Evolutionary conservation across 1,140 invertebrate genomes (phyloP).

Genomic region (Ladona fulva): DNA sequence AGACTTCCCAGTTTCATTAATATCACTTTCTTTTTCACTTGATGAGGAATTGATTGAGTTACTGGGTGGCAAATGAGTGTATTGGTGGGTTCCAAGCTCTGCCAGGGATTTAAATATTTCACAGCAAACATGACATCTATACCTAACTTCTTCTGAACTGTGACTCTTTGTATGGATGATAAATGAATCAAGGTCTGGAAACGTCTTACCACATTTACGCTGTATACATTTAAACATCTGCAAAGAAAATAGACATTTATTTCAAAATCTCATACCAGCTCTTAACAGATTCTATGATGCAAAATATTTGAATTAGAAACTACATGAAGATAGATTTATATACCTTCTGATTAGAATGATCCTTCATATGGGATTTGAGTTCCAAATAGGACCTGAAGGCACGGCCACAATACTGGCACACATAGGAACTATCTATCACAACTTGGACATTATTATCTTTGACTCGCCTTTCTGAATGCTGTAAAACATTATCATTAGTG

Average conservation of each 20-base stretch:
- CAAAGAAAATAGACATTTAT: slow-evolving; percentile 21
- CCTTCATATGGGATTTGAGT: slow-evolving; percentile 44
- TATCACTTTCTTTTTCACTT: no score
- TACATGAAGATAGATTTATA: background rate
- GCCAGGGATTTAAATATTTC: slow-evolving; percentile 48
- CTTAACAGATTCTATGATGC: no score
- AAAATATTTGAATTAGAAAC: no score
- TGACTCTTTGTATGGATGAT: slow-evolving; percentile 48
- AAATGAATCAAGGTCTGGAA: slow-evolving; percentile 52
- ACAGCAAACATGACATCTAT: slow-evolving; percentile 52
- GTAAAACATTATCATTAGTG: no score
- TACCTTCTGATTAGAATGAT: slow-evolving; percentile 45
- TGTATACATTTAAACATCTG: slow-evolving; percentile 60
- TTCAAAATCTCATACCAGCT: no score
- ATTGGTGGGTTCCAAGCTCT: slow-evolving; percentile 53
- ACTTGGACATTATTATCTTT: slow-evolving; percentile 1
- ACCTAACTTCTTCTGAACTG: slow-evolving; percentile 46
- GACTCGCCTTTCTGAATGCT: background rate
- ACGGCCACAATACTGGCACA: slow-evolving; percentile 44
- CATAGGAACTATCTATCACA: slow-evolving; percentile 42
- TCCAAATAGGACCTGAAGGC: slow-evolving; percentile 42
- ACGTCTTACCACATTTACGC: slow-evolving; percentile 48
- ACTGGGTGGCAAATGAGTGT: slow-evolving; percentile 45
- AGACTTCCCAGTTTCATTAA: no score
- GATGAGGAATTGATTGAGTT: background rate